These are phyloP conservation scores for Petroica traversi DNA, from an alignment of 2,113 vertebrate species.

Conservation along the genomic window DNA sequence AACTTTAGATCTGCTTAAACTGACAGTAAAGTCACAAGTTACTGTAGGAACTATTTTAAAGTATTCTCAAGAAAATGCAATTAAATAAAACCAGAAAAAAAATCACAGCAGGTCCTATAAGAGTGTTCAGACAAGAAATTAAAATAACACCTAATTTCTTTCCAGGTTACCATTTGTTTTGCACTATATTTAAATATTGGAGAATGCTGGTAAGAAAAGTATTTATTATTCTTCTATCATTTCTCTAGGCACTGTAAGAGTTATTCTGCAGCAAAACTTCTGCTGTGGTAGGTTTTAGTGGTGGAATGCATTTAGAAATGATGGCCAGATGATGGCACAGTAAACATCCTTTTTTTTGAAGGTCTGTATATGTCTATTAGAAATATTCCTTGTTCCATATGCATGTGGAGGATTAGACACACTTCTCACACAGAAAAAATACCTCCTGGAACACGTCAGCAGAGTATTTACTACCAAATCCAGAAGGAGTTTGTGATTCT, in stretches of 20 bases:
- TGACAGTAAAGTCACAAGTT: not conserved
- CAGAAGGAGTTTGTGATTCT: slow-evolving; percentile 64
- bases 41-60: not conserved
- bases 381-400: slow-evolving; percentile 30
- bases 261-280: slow-evolving; percentile 43
- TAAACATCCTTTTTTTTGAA: slow-evolving; percentile 29
- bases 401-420: slow-evolving; percentile 56
- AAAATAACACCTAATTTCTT: not conserved
- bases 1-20: not conserved
- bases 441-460: slow-evolving; percentile 64
- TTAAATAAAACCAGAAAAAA: not conserved
- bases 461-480: slow-evolving; percentile 75
- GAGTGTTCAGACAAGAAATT: not conserved
- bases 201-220: not conserved
- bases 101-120: not conserved
- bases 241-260: not conserved
- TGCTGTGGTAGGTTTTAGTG: not conserved
- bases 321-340: slow-evolving; percentile 51
- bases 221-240: not conserved
- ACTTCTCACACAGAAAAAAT: slow-evolving; percentile 41
- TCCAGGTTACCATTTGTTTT: not conserved
- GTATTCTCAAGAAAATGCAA: not conserved
- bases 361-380: not conserved
- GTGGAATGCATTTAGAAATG: slow-evolving; percentile 52
- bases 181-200: not conserved